These are phyloP conservation scores for Pseudolycoriella hygida DNA, from an alignment of 2,888 invertebrate genomes.

Conservation along the genomic window DNA sequence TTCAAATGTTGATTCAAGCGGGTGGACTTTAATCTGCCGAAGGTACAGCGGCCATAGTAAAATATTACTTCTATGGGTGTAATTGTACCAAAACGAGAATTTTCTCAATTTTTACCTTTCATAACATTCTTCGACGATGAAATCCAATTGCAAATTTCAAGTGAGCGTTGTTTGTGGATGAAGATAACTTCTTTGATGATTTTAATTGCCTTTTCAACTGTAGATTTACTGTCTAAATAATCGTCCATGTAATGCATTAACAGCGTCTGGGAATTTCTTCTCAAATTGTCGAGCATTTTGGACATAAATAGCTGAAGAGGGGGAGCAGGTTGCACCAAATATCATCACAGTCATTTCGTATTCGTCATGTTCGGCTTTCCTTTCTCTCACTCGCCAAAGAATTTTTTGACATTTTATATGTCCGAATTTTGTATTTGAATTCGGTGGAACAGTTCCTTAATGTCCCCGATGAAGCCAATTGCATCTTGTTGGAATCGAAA, in stretches of 20 bases:
- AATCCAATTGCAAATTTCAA: not conserved
- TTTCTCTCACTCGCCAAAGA: slow-evolving; percentile 8
- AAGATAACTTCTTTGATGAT: not conserved
- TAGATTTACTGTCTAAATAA: not conserved
- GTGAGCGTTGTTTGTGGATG: not conserved
- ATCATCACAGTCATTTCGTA: not conserved
- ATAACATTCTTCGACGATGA: not conserved
- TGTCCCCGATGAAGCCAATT: slow-evolving; percentile 10
- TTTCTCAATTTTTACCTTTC: too few relatives aligned
- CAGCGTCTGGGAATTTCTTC: not conserved
- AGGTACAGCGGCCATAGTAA: too few relatives aligned
- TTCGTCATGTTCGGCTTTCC: not conserved
- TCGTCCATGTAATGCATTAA: not conserved
- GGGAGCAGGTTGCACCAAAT: not conserved
- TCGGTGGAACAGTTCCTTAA: slow-evolving; percentile 11
- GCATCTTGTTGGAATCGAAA: slow-evolving; percentile 10
- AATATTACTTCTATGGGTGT: too few relatives aligned
- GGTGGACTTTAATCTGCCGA: too few relatives aligned
- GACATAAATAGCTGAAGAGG: not conserved
- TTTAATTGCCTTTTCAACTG: not conserved
- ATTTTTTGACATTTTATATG: slow-evolving; percentile 8
- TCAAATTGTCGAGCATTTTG: not conserved
- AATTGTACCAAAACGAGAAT: too few relatives aligned
- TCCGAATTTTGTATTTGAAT: slow-evolving; percentile 7
- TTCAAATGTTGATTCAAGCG: too few relatives aligned